These are phyloP conservation scores for Phaenicophaeus curvirostris DNA, from an alignment of 2,797 vertebrate genomes.

Conservation along the genomic window DNA sequence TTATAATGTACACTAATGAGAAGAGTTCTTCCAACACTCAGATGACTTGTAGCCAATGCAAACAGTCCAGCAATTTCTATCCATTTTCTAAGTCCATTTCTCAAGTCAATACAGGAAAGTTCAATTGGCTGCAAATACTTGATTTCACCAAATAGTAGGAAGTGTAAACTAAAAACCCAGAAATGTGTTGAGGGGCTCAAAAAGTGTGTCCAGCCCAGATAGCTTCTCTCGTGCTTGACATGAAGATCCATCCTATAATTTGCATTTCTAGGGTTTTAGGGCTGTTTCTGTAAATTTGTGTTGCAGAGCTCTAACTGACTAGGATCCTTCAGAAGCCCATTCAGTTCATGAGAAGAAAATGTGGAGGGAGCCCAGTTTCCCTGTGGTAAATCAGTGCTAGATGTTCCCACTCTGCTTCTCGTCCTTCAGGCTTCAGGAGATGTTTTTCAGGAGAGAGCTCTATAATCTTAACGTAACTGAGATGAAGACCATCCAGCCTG, in stretches of 20 bases:
- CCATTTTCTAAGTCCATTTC: background rate
- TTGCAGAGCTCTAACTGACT: background rate
- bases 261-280: background rate
- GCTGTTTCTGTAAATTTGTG: background rate
- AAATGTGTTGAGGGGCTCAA: background rate
- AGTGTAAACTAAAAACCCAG: background rate
- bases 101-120: background rate
- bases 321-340: background rate
- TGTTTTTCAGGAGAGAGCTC: background rate
- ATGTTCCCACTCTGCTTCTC: background rate
- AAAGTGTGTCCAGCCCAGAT: accelerated
- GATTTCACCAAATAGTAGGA: background rate
- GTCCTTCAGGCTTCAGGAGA: background rate
- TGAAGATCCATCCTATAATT: background rate
- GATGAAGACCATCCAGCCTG: too few relatives aligned
- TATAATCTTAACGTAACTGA: background rate
- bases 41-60: background rate
- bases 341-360: too few relatives aligned
- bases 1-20: accelerated
- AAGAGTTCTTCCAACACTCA: background rate
- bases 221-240: background rate
- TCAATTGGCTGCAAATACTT: background rate
- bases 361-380: background rate
- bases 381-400: too few relatives aligned
- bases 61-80: background rate